Conservation (phyloP, 2,888 invertebrate species). For the Kryphioiulus occultus region DNA sequence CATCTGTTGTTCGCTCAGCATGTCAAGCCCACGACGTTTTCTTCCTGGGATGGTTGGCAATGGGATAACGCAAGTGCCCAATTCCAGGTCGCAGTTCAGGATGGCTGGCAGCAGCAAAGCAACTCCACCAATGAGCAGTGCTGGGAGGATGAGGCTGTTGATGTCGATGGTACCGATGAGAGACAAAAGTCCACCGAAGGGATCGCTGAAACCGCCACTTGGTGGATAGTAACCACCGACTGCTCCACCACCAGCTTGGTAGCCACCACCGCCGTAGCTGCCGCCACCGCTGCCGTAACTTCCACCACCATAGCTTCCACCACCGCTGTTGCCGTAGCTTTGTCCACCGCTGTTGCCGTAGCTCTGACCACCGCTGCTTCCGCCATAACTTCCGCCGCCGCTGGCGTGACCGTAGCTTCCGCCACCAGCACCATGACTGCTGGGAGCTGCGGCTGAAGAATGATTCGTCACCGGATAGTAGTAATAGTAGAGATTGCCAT, state of each 20-base stretch:
- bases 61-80: constrained; percentile 54
- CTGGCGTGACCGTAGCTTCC: constrained; percentile 24
- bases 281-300: constrained; percentile 45
- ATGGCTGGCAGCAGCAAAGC: constrained; percentile 54
- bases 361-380: background rate
- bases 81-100: constrained; percentile 53
- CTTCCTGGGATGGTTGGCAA: constrained; percentile 48
- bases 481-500: constrained; percentile 58
- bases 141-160: constrained; percentile 53
- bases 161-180: constrained; percentile 53
- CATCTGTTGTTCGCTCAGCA: constrained; percentile 49
- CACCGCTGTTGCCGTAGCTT: background rate
- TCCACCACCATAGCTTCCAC: background rate
- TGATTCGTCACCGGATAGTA: constrained; percentile 57
- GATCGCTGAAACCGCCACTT: constrained; percentile 39
- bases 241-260: constrained; percentile 32
- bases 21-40: constrained; percentile 48
- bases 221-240: constrained; percentile 45
- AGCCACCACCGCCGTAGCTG: constrained; percentile 44
- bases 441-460: constrained; percentile 33
- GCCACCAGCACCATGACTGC: constrained; percentile 32
- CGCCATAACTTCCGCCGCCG: constrained; percentile 8
- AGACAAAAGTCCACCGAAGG: constrained; percentile 49
- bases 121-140: constrained; percentile 54
- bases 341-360: background rate